Percentiles rank a stretch among this genome's conserved stretches.
Evolutionary conservation across 2,113 vertebrate species (phyloP).

Genomic region (Lamprologus tigripictilis): DNA sequence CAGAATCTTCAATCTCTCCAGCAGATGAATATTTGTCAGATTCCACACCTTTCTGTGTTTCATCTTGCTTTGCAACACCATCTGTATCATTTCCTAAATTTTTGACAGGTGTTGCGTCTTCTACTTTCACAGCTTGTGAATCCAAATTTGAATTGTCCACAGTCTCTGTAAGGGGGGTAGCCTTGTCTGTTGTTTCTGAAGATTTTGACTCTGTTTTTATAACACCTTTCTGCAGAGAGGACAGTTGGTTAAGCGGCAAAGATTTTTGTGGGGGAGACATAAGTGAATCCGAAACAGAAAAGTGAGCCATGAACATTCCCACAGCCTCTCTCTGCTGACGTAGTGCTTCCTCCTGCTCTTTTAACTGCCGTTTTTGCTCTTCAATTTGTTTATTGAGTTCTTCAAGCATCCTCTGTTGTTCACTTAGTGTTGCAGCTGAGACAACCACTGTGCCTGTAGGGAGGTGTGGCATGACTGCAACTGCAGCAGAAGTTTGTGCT

Average conservation of each 20-base stretch:
- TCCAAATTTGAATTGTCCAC: not conserved
- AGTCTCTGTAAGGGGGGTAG: not conserved
- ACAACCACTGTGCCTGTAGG: conserved; percentile 56
- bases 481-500: not conserved
- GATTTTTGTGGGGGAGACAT: conserved; percentile 86
- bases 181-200: conserved; percentile 13
- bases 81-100: conserved; percentile 7
- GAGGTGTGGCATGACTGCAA: not conserved
- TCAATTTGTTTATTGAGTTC: conserved; percentile 95
- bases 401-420: conserved; percentile 92
- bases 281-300: conserved; percentile 89
- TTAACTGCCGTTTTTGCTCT: conserved; percentile 89
- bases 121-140: conserved; percentile 4
- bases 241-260: conserved; percentile 49
- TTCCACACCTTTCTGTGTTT: conserved; percentile 29
- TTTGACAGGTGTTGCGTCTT: not conserved
- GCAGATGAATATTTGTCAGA: conserved; percentile 53
- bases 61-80: conserved; percentile 6
- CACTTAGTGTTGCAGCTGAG: conserved; percentile 75
- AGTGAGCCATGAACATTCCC: conserved; percentile 92
- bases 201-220: not conserved
- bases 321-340: conserved; percentile 89
- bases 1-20: conserved; percentile 68
- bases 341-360: conserved; percentile 90
- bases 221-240: conserved; percentile 11